Percentiles rank a stretch among this genome's conserved stretches.
phyloP scores from a whole-genome alignment of 1,140 invertebrate species.

The Penaeus vannamei region DNA sequence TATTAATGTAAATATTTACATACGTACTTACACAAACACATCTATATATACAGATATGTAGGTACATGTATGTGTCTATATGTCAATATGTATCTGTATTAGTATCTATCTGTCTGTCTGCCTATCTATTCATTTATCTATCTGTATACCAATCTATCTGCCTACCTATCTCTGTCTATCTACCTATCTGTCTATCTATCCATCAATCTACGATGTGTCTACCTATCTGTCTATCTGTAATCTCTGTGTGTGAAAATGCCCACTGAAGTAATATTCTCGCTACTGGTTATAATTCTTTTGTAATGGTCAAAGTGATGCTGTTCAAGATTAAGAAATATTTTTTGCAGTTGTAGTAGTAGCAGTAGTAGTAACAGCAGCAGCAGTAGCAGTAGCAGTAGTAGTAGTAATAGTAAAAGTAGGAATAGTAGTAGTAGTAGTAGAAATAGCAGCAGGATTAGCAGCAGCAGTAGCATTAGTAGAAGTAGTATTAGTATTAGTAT shows the following conservation, averaged over 20 bases:
- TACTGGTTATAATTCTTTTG: not conserved
- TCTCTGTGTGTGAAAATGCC: not conserved
- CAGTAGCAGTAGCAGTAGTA: too few species aligned
- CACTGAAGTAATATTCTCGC: not conserved
- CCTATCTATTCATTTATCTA: too few species aligned
- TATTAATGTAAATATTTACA: not conserved
- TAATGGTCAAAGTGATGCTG: too few species aligned
- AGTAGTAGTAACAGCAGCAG: not conserved
- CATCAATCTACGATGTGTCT: not conserved
- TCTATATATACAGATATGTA: not conserved
- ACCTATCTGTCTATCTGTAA: not conserved
- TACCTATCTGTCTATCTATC: too few species aligned
- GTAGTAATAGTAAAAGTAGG: too few species aligned
- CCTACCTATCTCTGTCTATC: too few species aligned
- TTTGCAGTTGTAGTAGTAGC: not conserved
- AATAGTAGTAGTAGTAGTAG: too few species aligned
- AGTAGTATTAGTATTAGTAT: too few species aligned
- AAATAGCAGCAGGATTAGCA: too few species aligned
- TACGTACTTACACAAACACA: not conserved
- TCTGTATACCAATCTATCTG: too few species aligned
- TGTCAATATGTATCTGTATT: not conserved
- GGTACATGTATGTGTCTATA: not conserved
- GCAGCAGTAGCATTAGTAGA: too few species aligned
- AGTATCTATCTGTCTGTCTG: not conserved
- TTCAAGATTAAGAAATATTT: too few species aligned